phyloP scores from a whole-genome alignment of 2,113 vertebrate genomes.

The Thermophis baileyi region DNA sequence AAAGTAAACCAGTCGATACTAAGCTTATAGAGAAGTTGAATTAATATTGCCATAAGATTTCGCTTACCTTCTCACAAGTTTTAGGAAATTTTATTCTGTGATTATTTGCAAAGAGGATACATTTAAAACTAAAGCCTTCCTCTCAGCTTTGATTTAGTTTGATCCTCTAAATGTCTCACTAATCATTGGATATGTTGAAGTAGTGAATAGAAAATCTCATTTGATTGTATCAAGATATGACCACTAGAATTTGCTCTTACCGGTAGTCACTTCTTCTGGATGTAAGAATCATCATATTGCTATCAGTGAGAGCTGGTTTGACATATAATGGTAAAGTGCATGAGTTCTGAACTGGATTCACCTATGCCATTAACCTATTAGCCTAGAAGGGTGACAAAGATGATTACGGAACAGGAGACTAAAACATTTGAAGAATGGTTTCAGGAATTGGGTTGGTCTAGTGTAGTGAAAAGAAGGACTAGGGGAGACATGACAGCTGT shows the following conservation, averaged over 20 bases:
- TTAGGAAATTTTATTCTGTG: neutral
- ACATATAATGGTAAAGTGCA: neutral
- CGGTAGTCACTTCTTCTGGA: neutral
- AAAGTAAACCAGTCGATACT: neutral
- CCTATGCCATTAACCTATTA: neutral
- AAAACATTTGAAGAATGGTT: neutral
- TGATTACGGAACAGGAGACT: neutral
- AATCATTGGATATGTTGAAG: neutral
- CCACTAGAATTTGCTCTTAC: neutral
- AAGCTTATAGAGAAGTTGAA: neutral
- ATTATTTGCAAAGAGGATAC: neutral
- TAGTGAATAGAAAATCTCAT: neutral
- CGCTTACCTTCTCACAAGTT: neutral
- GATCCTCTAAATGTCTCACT: neutral
- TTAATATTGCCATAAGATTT: neutral
- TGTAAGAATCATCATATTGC: neutral
- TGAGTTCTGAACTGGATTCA: neutral
- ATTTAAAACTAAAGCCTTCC: neutral
- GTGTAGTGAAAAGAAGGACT: neutral
- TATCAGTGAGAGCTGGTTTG: neutral
- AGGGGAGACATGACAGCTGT: no score
- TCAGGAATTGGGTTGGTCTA: neutral
- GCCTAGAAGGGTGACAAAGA: neutral
- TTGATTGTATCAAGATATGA: neutral
- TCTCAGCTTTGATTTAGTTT: conserved; percentile 9